Evolutionary conservation across 2,888 invertebrate genomes (phyloP).

Genomic region (Mesoligia furuncula): DNA sequence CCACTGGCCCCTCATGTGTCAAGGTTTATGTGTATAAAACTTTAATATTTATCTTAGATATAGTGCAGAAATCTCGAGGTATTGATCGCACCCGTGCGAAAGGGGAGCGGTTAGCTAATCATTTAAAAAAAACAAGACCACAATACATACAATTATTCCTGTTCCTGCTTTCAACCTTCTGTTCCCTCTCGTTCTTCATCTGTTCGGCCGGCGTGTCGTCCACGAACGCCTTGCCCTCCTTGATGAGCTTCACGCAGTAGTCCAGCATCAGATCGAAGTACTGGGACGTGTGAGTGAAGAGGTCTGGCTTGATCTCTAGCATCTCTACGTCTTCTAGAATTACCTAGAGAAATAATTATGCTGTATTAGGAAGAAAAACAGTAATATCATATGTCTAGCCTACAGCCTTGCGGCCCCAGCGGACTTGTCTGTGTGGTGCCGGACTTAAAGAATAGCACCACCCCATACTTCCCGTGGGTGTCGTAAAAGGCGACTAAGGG

Average conservation of each 20-base stretch:
- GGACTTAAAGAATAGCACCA: too few relatives aligned
- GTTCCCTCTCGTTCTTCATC: slow-evolving; percentile 98
- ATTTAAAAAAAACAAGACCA: background rate
- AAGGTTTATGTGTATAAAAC: background rate
- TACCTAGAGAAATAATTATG: slow-evolving; percentile 77
- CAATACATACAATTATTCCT: slow-evolving; percentile 94
- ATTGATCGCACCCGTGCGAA: background rate
- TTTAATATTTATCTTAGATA: background rate
- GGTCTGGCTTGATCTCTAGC: slow-evolving; percentile 97
- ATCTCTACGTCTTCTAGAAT: slow-evolving; percentile 98
- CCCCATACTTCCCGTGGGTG: too few relatives aligned
- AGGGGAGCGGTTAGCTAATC: background rate
- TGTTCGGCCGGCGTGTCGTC: slow-evolving; percentile 98
- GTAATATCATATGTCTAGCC: too few relatives aligned
- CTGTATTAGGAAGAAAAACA: too few relatives aligned
- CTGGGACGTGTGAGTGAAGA: slow-evolving; percentile 98
- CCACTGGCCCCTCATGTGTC: too few relatives aligned
- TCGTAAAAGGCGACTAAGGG: too few relatives aligned
- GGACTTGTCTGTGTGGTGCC: too few relatives aligned
- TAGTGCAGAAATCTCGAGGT: background rate
- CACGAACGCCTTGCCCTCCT: slow-evolving; percentile 97
- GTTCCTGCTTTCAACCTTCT: slow-evolving; percentile 95
- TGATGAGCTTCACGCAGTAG: slow-evolving; percentile 96
- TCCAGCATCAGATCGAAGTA: slow-evolving; percentile 98
- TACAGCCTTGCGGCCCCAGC: too few relatives aligned